phyloP scores from a whole-genome alignment of 2,797 vertebrate species.

The Enteromius afrohamiltoni region DNA sequence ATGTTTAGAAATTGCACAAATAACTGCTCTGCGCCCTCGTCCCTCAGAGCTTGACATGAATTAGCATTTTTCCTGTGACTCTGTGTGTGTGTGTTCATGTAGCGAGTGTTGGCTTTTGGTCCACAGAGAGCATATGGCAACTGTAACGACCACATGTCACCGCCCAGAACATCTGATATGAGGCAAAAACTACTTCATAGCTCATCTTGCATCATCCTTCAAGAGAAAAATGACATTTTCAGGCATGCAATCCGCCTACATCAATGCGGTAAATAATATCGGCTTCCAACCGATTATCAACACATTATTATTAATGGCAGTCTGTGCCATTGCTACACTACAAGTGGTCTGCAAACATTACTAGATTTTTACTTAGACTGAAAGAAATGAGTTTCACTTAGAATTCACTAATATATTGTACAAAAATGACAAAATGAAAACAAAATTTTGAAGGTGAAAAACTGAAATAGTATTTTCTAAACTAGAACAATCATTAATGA shows the following conservation, averaged over 20 bases:
- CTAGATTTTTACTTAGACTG: neutral
- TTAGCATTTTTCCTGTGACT: constrained; percentile 24
- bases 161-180: constrained; percentile 43
- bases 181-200: constrained; percentile 11
- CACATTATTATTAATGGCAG: neutral
- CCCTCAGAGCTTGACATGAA: constrained; percentile 28
- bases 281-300: constrained; percentile 39
- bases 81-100: constrained; percentile 30
- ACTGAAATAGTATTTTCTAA: neutral
- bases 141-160: constrained; percentile 45
- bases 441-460: neutral
- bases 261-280: constrained; percentile 41
- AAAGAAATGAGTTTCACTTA: neutral
- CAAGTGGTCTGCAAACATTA: neutral
- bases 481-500: too few relatives aligned
- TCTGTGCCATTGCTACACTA: neutral
- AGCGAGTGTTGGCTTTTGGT: constrained; percentile 28
- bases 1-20: constrained; percentile 34
- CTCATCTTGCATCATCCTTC: constrained; percentile 9
- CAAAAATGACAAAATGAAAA: neutral
- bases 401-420: neutral
- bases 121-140: constrained; percentile 52
- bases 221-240: neutral
- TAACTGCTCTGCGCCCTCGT: neutral
- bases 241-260: neutral